phyloP scores from a whole-genome alignment of 2,113 vertebrate genomes.

The Genyomyrus donnyi region DNA sequence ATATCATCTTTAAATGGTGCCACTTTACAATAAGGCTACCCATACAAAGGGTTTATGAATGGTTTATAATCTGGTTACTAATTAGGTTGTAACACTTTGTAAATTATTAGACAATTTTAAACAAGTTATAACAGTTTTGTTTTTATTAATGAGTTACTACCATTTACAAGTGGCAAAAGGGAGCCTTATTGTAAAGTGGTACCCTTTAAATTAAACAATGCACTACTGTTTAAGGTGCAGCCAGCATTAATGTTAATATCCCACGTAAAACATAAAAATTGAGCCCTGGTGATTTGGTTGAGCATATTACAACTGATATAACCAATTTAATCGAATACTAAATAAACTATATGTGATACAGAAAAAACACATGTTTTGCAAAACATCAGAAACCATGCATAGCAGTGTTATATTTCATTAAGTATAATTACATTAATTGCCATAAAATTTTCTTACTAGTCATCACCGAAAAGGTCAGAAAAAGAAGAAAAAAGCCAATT shows the following conservation, averaged over 20 bases:
- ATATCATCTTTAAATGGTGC: neutral
- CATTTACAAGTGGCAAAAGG: too few relatives aligned
- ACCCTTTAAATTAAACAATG: neutral
- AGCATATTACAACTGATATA: neutral
- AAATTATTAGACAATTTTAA: too few relatives aligned
- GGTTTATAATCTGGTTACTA: too few relatives aligned
- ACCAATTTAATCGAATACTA: neutral
- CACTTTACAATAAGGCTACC: too few relatives aligned
- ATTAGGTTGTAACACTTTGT: too few relatives aligned
- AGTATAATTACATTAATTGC: neutral
- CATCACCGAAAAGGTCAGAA: neutral
- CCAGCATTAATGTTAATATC: neutral
- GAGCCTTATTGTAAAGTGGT: too few relatives aligned
- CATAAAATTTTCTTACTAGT: neutral
- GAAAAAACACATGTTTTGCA: neutral
- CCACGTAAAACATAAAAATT: neutral
- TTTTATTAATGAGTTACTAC: too few relatives aligned
- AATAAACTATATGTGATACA: neutral
- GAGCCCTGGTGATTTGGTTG: neutral
- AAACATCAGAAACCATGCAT: neutral
- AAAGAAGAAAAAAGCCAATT: neutral
- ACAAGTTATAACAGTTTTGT: too few relatives aligned
- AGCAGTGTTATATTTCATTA: neutral
- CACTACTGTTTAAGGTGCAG: neutral
- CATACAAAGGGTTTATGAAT: too few relatives aligned